Base-by-base conservation (phyloP, 2,888 invertebrate species). In the Meteorus colon region DNA sequence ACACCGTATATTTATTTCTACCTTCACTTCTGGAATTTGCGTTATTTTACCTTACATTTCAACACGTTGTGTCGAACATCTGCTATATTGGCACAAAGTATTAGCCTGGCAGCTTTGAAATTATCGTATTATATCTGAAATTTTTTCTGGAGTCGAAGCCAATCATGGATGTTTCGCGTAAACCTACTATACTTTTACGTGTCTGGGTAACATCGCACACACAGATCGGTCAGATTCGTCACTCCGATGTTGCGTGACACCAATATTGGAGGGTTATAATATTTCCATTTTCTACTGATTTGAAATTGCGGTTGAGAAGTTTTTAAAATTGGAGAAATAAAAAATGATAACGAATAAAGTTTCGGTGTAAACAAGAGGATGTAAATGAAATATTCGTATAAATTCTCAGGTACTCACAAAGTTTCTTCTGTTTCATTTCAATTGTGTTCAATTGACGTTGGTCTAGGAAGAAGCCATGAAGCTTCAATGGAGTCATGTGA, bases 21-120 rank as follows among this genome's bases (percentile, higher is more conserved):
- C 16, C 48, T 48, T 48, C 48, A 4, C 34, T 45, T 16, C 16
- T 60, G 0, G 34, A 6, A 41, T 55, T 74, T 34, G 34, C 45
- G 60, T 70, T 77, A 59, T 55, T 62, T 59, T 68, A 67, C 67
- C 48, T 65, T 60, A 62, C 51, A 48, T 34, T 67, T 71, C 41
- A 41, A 63, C 62, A 70, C 70, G 74, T 72, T 72, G 69, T 72
- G 68, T 55, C 37, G 41, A 65, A 24, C 19, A 41, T 19, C 65
- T 41, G 37, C 41, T 12, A 65, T 37, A 24, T 24, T 65, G 31
- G 19, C 37, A 65, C 41, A 65, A 24, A 19, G 55, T 55, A 55
- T 19, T 19, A 55, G 2, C 19, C 10, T 8, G 19, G 19, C 55
- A 55, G 5, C 55, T 55, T 55, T 19, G n/a, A 6, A 55, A 19